These are phyloP conservation scores for Vulpes lagopus DNA, from an alignment of 2,113 vertebrate genomes.

Conservation along the genomic window DNA sequence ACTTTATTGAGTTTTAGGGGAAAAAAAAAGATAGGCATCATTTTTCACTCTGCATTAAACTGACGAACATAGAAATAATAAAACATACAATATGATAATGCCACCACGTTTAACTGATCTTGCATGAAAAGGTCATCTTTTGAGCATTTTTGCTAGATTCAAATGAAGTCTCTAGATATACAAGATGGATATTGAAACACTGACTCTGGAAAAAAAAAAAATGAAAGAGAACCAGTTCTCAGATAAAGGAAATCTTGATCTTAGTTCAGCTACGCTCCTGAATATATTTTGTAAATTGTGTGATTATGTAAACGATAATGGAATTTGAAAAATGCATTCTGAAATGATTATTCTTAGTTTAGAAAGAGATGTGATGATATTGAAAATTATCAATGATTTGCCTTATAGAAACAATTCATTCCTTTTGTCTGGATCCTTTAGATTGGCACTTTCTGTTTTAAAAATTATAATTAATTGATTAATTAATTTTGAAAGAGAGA, in stretches of 20 bases:
- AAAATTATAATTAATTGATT: too few species aligned
- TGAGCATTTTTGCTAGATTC: slow-evolving; percentile 75
- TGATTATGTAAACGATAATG: neutral
- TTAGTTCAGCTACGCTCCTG: neutral
- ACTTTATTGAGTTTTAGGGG: slow-evolving; percentile 67
- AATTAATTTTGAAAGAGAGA: too few species aligned
- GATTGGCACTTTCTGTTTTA: fast-evolving
- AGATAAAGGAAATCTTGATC: slow-evolving; percentile 20
- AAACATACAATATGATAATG: slow-evolving; percentile 80
- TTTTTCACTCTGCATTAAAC: slow-evolving; percentile 60
- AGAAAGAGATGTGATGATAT: neutral
- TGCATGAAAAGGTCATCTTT: slow-evolving; percentile 82
- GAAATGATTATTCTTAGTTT: neutral
- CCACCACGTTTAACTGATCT: slow-evolving; percentile 79
- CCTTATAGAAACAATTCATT: neutral
- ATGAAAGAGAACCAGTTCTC: slow-evolving; percentile 63
- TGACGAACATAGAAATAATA: slow-evolving; percentile 81
- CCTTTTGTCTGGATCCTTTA: neutral
- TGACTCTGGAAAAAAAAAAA: slow-evolving; percentile 37
- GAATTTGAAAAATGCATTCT: neutral
- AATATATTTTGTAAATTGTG: slow-evolving; percentile 30
- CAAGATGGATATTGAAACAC: slow-evolving; percentile 70
- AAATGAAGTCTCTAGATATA: slow-evolving; percentile 74
- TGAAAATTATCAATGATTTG: neutral
- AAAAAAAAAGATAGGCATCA: neutral